phyloP scores from a whole-genome alignment of 2,113 vertebrate genomes.

The Microtus oregoni region DNA sequence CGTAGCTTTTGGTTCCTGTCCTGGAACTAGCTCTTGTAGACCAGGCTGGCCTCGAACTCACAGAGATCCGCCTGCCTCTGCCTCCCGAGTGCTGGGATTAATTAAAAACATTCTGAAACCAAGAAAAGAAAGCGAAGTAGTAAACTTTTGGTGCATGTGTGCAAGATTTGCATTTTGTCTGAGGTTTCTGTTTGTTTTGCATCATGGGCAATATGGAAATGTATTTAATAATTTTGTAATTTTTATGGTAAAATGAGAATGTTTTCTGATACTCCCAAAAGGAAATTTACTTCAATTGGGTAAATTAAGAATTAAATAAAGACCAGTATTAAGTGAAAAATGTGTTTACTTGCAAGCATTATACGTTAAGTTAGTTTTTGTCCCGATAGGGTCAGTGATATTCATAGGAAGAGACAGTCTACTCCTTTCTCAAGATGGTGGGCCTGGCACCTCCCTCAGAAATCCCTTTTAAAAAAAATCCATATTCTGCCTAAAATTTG shows the following conservation, averaged over 20 bases:
- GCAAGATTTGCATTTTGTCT: neutral
- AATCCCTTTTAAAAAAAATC: neutral
- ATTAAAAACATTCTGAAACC: neutral
- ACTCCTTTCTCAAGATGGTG: neutral
- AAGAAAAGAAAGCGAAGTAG: neutral
- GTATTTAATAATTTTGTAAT: neutral
- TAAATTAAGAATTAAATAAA: neutral
- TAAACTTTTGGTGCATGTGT: neutral
- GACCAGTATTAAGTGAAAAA: neutral
- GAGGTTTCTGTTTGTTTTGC: neutral
- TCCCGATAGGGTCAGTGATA: neutral
- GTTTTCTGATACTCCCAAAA: neutral
- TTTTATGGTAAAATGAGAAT: slow-evolving; percentile 1
- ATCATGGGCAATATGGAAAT: neutral
- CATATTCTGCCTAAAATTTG: neutral
- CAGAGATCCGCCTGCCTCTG: too few relatives aligned
- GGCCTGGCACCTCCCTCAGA: neutral
- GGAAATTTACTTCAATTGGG: neutral
- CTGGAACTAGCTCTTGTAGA: too few relatives aligned
- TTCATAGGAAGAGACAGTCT: neutral
- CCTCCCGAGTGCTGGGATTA: too few relatives aligned
- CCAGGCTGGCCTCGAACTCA: too few relatives aligned
- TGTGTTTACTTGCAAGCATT: neutral
- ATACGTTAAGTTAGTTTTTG: neutral
- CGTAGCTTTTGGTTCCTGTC: too few relatives aligned